Evolutionary conservation across 2,113 vertebrate genomes (phyloP), one percentile per base, ranked within the genome.

Genomic region (Hystrix cristata): DNA sequence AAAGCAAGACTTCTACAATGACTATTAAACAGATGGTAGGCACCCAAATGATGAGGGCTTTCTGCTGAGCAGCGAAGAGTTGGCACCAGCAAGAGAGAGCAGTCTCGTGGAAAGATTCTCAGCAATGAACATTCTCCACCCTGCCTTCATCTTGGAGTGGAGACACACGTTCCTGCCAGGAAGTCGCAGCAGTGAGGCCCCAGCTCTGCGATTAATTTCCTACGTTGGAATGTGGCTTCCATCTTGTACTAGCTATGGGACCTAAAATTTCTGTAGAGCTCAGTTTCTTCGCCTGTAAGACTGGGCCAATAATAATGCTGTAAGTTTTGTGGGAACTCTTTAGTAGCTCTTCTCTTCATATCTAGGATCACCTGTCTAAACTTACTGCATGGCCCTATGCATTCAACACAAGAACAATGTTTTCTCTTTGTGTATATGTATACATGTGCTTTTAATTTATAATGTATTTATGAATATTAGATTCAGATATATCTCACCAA

Each of bases 21-120:
- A 57, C 87, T 95, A 71, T 96, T 93, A 97, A 95, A 95, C 95
- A 96, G 95, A 97, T 98, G 96, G 96, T 94, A 95, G 65, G 87
- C 87, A 76, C 84, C 94, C 95, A 90, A 86, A 91, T 74, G 87
- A 76, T 79, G 83, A 96, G 92, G 82, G 90, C 84, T 97, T 92
- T 96, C 95, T 81, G 74, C 92, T 90, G 94, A 96, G 91, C 72
- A 15, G 53, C 55, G 80, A 81, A 43, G 74, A 93, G 38, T 53
- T 96, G 91, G 93, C 82, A n/a, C 78, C 38, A 53, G 67, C 59
- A 51, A 93, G 16, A 93, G 87, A 95, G 25, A 72, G 79, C 86
- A 64, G 27, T 89, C 91, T 87, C 84, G 27, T 7, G 53, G 81
- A 90, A 88, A 91, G 57, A 86, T 14, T 89, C 89, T 79, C 80